These are phyloP conservation scores for Epistrophella euchroma DNA, from an alignment of 2,888 invertebrate species.

Conservation along the genomic window DNA sequence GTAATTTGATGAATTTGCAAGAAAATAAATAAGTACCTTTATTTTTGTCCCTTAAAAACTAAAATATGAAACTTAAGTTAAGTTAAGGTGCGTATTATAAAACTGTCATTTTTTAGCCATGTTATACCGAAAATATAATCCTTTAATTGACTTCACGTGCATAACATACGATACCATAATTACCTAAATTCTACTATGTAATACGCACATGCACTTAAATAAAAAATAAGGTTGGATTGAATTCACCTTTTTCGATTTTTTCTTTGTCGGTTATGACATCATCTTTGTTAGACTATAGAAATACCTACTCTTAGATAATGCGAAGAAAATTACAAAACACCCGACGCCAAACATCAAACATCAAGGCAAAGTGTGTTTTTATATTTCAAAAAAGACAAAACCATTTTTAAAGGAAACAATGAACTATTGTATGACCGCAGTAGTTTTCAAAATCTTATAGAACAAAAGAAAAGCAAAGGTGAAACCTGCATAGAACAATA, in stretches of 20 bases:
- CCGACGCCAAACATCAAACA: not conserved
- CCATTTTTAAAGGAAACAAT: not conserved
- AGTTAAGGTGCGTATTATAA: too few species aligned
- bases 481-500: not conserved
- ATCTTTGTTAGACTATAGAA: not conserved
- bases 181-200: too few species aligned
- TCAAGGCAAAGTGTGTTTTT: not conserved
- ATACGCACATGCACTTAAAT: too few species aligned
- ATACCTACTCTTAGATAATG: not conserved
- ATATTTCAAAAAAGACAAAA: not conserved
- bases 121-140: too few species aligned
- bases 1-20: too few species aligned
- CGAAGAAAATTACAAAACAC: not conserved
- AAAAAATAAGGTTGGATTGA: not conserved
- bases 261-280: not conserved
- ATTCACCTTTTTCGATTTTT: not conserved
- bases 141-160: too few species aligned
- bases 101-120: too few species aligned
- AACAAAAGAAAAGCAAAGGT: not conserved
- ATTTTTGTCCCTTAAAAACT: too few species aligned
- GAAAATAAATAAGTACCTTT: too few species aligned
- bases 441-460: not conserved
- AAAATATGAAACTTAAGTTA: too few species aligned
- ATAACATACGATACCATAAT: too few species aligned
- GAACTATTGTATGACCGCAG: not conserved